These are phyloP conservation scores for Pollachius pollachius DNA, from an alignment of 2,113 vertebrate genomes.

Conservation along the genomic window DNA sequence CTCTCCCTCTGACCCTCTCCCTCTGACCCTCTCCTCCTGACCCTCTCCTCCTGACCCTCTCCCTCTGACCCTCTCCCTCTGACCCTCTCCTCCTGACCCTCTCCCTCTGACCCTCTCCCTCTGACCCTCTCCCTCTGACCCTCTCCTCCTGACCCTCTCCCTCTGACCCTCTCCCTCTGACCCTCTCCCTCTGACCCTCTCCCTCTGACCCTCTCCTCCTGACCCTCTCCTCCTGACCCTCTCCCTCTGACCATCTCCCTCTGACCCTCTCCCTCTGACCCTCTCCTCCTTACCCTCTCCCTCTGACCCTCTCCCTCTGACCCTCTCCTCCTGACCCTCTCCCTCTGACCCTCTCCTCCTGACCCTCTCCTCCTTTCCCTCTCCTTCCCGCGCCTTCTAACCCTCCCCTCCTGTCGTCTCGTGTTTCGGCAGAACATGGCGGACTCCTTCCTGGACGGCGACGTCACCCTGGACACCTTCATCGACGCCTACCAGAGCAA, in stretches of 20 bases:
- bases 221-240: neutral
- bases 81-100: neutral
- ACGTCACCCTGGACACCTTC: constrained; percentile 85
- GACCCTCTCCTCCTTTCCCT: neutral
- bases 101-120: neutral
- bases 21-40: neutral
- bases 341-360: too few species aligned
- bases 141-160: neutral
- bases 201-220: too few species aligned
- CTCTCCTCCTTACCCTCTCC: neutral
- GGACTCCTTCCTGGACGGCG: constrained; percentile 89
- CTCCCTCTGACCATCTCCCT: neutral
- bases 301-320: neutral
- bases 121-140: neutral
- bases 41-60: neutral
- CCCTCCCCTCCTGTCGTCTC: neutral
- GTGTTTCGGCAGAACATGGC: constrained; percentile 87
- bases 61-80: neutral
- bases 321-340: neutral
- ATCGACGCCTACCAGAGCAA: constrained; percentile 88
- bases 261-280: neutral
- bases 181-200: neutral
- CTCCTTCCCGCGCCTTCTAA: too few species aligned
- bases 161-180: neutral
- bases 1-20: too few species aligned